phyloP scores from a whole-genome alignment of 2,888 invertebrate species.

The Tanytarsus gracilentus region DNA sequence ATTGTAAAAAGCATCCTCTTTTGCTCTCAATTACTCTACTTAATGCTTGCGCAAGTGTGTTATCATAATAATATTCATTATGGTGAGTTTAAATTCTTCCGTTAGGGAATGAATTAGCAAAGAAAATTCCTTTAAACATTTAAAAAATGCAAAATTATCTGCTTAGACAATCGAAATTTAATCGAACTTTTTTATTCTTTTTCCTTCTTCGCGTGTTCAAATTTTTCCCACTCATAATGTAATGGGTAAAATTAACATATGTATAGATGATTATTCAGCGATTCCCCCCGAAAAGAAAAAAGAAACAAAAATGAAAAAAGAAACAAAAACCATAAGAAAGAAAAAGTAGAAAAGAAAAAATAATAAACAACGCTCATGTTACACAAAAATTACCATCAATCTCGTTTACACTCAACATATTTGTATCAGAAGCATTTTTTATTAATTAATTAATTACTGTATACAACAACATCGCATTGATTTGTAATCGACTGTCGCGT shows the following conservation, averaged over 20 bases:
- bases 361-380: not conserved
- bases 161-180: too few species aligned
- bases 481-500: too few species aligned
- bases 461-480: not conserved
- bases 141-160: too few species aligned
- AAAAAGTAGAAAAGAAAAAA: not conserved
- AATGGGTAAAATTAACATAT: not conserved
- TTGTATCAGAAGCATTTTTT: too few species aligned
- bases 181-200: too few species aligned
- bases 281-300: slow-evolving; percentile 4
- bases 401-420: not conserved
- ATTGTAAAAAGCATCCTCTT: slow-evolving; percentile 49
- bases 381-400: not conserved
- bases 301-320: not conserved
- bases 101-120: too few species aligned
- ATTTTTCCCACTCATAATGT: not conserved
- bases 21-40: too few species aligned
- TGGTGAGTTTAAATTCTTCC: too few species aligned
- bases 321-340: not conserved
- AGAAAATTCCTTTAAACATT: too few species aligned
- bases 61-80: too few species aligned
- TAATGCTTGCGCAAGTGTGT: too few species aligned
- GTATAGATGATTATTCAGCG: slow-evolving; percentile 13
- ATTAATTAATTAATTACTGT: too few species aligned
- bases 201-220: not conserved